Evolutionary conservation across 2,113 vertebrate species (phyloP).

Genomic region (Numida meleagris): DNA sequence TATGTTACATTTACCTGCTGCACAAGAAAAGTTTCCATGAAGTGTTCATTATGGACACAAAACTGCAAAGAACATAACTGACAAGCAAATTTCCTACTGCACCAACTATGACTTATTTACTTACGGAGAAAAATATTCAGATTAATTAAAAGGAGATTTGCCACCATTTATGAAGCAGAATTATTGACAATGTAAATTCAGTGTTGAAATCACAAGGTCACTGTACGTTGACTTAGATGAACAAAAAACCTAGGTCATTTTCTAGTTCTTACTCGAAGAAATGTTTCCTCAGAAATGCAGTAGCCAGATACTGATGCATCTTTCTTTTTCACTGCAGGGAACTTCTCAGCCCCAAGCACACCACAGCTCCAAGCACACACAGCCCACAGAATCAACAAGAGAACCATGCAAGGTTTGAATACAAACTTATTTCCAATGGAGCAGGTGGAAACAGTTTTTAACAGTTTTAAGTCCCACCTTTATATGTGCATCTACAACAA

Average conservation of each 20-base stretch:
- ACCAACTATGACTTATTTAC: not conserved
- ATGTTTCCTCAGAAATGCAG: not conserved
- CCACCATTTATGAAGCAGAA: not conserved
- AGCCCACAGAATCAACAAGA: not conserved
- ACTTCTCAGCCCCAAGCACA: not conserved
- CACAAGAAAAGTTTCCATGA: not conserved
- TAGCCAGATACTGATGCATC: not conserved
- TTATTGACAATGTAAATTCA: not conserved
- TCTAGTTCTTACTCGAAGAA: not conserved
- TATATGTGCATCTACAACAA: accelerated
- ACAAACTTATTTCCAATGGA: not conserved
- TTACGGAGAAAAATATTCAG: not conserved
- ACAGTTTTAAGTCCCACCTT: not conserved
- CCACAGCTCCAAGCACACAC: not conserved
- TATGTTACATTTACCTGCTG: not conserved
- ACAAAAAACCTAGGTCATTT: not conserved
- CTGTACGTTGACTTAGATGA: not conserved
- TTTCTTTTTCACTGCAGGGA: not conserved
- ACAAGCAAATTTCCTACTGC: not conserved
- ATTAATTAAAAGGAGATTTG: not conserved
- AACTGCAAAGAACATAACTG: not conserved
- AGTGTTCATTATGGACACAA: not conserved
- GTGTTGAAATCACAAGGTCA: not conserved
- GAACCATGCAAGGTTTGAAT: accelerated
- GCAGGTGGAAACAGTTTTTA: not conserved